phyloP scores from a whole-genome alignment of 2,888 invertebrate genomes.

The Apamea anceps region DNA sequence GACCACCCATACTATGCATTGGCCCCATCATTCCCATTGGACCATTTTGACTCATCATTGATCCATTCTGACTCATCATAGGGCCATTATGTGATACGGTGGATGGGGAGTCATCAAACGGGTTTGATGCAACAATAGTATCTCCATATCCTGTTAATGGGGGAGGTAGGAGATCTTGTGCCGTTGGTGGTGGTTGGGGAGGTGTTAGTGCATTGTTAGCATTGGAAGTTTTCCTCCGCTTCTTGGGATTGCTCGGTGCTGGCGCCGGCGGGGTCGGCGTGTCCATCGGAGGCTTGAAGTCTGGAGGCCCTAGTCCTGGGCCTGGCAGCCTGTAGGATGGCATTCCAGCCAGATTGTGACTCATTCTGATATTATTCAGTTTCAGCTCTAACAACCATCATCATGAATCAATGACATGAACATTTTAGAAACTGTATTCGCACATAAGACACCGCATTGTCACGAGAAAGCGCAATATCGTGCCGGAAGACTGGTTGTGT shows the following conservation, averaged over 20 bases:
- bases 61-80: conserved; percentile 91
- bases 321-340: conserved; percentile 94
- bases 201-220: conserved; percentile 91
- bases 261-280: conserved; percentile 93
- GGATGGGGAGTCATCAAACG: conserved; percentile 97
- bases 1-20: conserved; percentile 91
- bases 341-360: conserved; percentile 95
- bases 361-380: conserved; percentile 90
- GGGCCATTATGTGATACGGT: conserved; percentile 91
- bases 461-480: conserved; percentile 82
- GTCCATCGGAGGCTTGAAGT: conserved; percentile 94
- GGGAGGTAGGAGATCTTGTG: conserved; percentile 95
- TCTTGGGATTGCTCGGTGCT: conserved; percentile 96
- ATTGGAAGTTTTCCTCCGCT: conserved; percentile 95
- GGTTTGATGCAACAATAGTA: conserved; percentile 98
- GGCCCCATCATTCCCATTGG: conserved; percentile 92
- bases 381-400: conserved; percentile 84
- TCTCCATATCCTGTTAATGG: conserved; percentile 97
- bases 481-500: conserved; percentile 85
- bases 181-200: conserved; percentile 92
- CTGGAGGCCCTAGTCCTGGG: conserved; percentile 92
- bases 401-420: conserved; percentile 72
- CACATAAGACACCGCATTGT: conserved; percentile 85
- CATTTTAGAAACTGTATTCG: conserved; percentile 78
- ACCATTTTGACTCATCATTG: conserved; percentile 92